A percentile compares a stretch with the other conserved stretches of the same genome.
phyloP scores from a whole-genome alignment of 2,113 vertebrate genomes.

The Piliocolobus tephrosceles region DNA sequence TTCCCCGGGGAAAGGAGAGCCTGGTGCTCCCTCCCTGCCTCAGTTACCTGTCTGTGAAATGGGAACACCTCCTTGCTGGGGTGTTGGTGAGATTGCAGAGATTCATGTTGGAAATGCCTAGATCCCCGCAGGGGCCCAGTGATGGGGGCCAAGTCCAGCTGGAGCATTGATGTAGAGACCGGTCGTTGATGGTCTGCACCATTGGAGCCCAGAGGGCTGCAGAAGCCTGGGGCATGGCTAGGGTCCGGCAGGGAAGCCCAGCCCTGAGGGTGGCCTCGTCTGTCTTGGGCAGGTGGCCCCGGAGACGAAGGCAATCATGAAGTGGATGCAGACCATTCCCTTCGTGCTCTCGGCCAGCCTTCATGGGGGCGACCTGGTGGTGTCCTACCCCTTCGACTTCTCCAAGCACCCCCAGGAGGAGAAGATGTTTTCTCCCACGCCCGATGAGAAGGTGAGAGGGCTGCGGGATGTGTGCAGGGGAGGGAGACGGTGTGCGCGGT shows the following conservation, averaged over 20 bases:
- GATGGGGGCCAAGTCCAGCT: no score
- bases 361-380: conserved; percentile 95
- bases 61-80: neutral
- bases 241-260: fast-evolving
- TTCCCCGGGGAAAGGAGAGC: neutral
- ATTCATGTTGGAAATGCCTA: fast-evolving
- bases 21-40: neutral
- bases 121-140: neutral
- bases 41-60: neutral
- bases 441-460: conserved; percentile 93
- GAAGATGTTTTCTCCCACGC: conserved; percentile 94
- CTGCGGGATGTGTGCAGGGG: fast-evolving
- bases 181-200: neutral
- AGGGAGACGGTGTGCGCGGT: fast-evolving
- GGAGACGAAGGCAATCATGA: conserved; percentile 97
- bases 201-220: no score
- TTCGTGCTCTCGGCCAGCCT: conserved; percentile 97
- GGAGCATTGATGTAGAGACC: neutral
- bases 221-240: fast-evolving
- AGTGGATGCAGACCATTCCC: conserved; percentile 92
- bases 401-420: conserved; percentile 92
- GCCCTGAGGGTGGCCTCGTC: neutral
- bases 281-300: conserved; percentile 89
- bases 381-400: conserved; percentile 97
- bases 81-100: neutral